Base-by-base conservation (phyloP, 2,113 vertebrate genomes). In the Hylia prasina region DNA sequence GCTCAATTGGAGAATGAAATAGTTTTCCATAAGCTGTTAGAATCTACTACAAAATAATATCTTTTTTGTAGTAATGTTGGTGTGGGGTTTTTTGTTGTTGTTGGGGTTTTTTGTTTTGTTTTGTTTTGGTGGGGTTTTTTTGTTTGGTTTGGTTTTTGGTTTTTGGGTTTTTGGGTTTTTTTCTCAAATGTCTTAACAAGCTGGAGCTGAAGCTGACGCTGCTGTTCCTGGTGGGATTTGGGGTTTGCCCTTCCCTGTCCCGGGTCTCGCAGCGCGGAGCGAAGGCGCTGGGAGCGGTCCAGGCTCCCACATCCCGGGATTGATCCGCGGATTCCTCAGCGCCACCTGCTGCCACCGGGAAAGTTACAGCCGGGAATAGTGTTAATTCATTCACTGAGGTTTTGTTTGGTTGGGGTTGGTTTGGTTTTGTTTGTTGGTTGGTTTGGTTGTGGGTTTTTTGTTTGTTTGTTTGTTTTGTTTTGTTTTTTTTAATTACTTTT, bases 291-390 rank as follows among this genome's bases (percentile, higher is more conserved):
- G 33, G 39, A 30, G 8, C 11, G 15, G 3, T 37, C 5, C 71
- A 33, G 7, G n/a, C n/a, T 40, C 65, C 14, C 24, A 40, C 45
- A 35, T 25, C 77, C 69, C 7, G 11, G 63, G 56, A 13, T 4
- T 0, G 5, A 0, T 66, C 53, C 6, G 16, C 3, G 54, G 1
- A 2, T 73, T 95, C 50, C 88, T 25, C 25, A 66, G 92, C 79
- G 78, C 93, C 92, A 51, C 18, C 94, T 92, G 47, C 90, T 58
- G 94, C 45, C 54, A 0, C 75, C 17, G 50, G 6, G 31, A 23
- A 21, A 53, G 40, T 9, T 0, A 3, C 35, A 54, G 15, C 25
- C 21, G 2, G 25, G 17, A 76, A 42, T 7, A 1, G 1, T 3
- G 7, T 2, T 9, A 2, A 33, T 48, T 19, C 0, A 48, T 47